These are phyloP conservation scores for Indicator maculatus DNA, from an alignment of 2,113 vertebrate genomes.

Conservation along the genomic window DNA sequence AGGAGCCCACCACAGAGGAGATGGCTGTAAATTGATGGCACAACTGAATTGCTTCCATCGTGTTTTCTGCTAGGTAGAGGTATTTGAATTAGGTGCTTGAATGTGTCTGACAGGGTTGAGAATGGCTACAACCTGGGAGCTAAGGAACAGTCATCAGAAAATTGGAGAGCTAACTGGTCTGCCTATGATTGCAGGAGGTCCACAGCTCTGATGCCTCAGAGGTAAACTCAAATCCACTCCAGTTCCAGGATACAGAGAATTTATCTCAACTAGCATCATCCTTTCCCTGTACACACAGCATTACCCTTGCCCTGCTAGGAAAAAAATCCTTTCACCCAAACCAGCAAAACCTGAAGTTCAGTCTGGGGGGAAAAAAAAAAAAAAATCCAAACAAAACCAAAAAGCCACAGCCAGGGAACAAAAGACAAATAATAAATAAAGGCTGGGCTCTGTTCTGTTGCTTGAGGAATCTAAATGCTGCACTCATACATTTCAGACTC, in stretches of 20 bases:
- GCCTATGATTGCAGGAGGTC: background rate
- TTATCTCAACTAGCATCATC: background rate
- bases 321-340: background rate
- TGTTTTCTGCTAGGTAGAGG: background rate
- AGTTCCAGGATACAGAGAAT: background rate
- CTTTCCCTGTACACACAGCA: background rate
- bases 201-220: background rate
- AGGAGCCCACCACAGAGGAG: background rate
- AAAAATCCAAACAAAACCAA: background rate
- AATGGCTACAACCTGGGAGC: background rate
- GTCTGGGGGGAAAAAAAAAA: background rate
- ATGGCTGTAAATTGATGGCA: background rate
- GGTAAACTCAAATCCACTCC: background rate
- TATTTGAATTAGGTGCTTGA: background rate
- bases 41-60: background rate
- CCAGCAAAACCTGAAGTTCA: background rate
- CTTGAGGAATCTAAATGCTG: background rate
- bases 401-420: background rate
- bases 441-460: background rate
- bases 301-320: background rate
- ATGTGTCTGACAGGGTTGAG: background rate
- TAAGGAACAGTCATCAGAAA: background rate
- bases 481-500: background rate
- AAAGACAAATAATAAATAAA: background rate
- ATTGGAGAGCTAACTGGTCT: background rate